Base-by-base conservation (phyloP, 2,113 vertebrate genomes). In the Myotis brandtii region DNA sequence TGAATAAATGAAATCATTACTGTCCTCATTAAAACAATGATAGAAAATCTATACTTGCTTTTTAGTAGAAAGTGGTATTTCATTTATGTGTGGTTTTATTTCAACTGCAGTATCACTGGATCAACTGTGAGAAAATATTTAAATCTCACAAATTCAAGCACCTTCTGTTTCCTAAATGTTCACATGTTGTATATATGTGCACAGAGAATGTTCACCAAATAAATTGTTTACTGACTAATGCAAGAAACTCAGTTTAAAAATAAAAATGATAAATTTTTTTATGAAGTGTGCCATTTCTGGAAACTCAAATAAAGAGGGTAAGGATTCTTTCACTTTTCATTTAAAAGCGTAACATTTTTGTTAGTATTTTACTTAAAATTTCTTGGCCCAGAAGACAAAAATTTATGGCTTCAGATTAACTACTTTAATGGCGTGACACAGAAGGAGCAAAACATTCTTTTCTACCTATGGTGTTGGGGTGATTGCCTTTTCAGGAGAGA, bases 111-210 rank as follows among this genome's bases (percentile, higher is more conserved):
- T 72, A 94, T 94, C 94, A 96, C 88, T 96, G 91, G 86, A 96
- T 94, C 94, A 97, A 97, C 91, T 97, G 96, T 98, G 91, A 97
- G 86, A 95, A 97, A 97, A 97, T 91, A 98, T 97, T 98, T 95
- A 98, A 97, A 89, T 97, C 94, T 97, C 93, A 96, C 93, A 93
- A 96, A 95, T 87, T 96, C 96, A 96, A 96, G 94, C 86, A 95
- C 93, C 97, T 97, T 97, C 96, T 98, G 96, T 95, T 97, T 97
- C 94, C 80, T 94, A 91, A 95, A 94, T 50, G 77, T 73, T 96
- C 91, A 96, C 97, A 85, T 94, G 91, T 52, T 94, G 18, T 83
- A 89, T 95, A 66, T 81, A 83, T 95, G 48, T 90, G 59, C 87
- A 90, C 79, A 96, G 92, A 91, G 86, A 95, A 93, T 92, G 66